Evolutionary conservation across 2,797 vertebrate species (phyloP).

Genomic region (Xyrichtys novacula): DNA sequence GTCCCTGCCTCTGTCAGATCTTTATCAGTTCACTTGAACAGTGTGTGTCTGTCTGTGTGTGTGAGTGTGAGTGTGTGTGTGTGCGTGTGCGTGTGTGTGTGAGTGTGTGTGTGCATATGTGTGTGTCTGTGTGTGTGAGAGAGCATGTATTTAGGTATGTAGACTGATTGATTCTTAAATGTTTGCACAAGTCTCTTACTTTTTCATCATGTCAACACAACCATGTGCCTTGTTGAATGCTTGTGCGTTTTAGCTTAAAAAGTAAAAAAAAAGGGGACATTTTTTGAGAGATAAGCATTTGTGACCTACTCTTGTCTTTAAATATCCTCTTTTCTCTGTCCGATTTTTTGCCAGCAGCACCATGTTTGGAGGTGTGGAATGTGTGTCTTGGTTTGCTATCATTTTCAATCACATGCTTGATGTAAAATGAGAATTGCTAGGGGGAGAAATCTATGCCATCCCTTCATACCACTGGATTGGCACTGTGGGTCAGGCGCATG

Average conservation of each 20-base stretch:
- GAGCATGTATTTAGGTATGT: too few species aligned
- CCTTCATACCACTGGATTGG: background rate
- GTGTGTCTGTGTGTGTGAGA: too few species aligned
- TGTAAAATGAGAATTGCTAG: constrained; percentile 2
- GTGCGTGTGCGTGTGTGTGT: too few species aligned
- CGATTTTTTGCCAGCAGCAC: background rate
- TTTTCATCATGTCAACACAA: too few species aligned
- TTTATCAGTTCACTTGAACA: constrained; percentile 20
- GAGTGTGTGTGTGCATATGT: too few species aligned
- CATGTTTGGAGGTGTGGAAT: background rate
- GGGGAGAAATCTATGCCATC: background rate
- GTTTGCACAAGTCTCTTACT: too few species aligned
- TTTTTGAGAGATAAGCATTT: too few species aligned
- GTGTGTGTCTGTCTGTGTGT: constrained; percentile 7
- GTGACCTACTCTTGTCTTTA: background rate
- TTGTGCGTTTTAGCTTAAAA: too few species aligned
- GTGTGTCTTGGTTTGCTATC: constrained; percentile 6
- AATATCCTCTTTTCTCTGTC: background rate
- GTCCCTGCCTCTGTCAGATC: constrained; percentile 36
- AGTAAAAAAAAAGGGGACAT: too few species aligned
- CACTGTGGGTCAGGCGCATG: background rate
- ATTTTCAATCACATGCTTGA: constrained; percentile 16
- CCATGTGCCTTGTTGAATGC: too few species aligned
- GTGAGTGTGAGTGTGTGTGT: too few species aligned
- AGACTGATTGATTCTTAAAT: constrained; percentile 34